Evolutionary conservation across 2,888 invertebrate genomes (phyloP).

Genomic region (Ennomos fuscantarius): DNA sequence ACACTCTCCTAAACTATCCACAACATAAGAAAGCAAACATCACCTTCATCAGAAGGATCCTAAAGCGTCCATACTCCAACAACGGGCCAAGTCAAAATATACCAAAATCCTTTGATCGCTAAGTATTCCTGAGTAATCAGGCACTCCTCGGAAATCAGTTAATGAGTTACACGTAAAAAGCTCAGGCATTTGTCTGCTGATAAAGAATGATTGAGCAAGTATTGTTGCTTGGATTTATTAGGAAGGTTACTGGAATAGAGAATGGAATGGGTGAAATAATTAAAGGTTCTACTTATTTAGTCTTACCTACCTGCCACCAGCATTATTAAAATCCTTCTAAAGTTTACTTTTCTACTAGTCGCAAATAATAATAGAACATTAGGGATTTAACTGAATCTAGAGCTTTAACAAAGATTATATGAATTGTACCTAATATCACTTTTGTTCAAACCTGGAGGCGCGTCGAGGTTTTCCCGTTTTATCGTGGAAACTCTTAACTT

Average conservation of each 20-base stretch:
- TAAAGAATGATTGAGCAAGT: constrained; percentile 15
- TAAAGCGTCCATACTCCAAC: constrained; percentile 34
- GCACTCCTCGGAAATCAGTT: constrained; percentile 71
- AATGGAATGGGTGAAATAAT: constrained; percentile 12
- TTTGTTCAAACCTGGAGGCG: too few species aligned
- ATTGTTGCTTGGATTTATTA: constrained; percentile 23
- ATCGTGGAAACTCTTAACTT: too few species aligned
- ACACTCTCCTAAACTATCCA: constrained; percentile 13
- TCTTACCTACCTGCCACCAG: too few species aligned
- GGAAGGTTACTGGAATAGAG: constrained; percentile 12
- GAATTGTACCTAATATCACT: too few species aligned
- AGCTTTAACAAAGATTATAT: too few species aligned
- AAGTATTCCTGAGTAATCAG: constrained; percentile 54
- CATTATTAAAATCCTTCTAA: too few species aligned
- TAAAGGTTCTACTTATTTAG: neutral
- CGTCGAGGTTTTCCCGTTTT: too few species aligned
- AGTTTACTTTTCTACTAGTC: too few species aligned
- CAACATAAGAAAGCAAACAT: constrained; percentile 37
- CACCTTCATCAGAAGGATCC: constrained; percentile 26
- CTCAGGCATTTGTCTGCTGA: constrained; percentile 34
- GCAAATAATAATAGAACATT: too few species aligned
- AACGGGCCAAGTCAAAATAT: constrained; percentile 65
- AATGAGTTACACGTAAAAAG: constrained; percentile 70
- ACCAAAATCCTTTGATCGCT: constrained; percentile 70
- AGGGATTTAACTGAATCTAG: too few species aligned